Evolutionary conservation across 2,888 invertebrate species (phyloP), one percentile per base, ranked within the genome.

Genomic region (Ceraclea dissimilis): DNA sequence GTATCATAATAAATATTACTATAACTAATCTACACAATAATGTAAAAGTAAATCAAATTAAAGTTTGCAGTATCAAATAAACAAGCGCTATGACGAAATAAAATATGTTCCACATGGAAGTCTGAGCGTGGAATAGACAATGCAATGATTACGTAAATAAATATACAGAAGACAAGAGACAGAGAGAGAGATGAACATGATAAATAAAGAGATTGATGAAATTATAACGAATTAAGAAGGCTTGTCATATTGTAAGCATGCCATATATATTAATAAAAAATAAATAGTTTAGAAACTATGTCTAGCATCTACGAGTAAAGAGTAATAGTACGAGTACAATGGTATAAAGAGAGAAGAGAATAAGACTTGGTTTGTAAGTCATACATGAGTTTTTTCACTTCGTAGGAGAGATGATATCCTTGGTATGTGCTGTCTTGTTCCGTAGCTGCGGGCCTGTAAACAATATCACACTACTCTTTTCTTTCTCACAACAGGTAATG

Each of bases 351-450:
- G 52, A 55, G 57, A 44, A 58, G 39, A 39, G 16, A 39, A 13
- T 8, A 39, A 61, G 49, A 58, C 53, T 52, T 59, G 33, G 39
- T 54, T 56, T 54, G n/a, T 39, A 39, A 52, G 54, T 53, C 91
- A 87, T 94, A 96, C 96, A 96, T 95, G 87, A 96, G 92, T 85
- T 96, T 96, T 91, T 96, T 95, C 85, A 96, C 95, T 93, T 96
- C 95, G 86, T 96, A 96, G 85, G 95, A 94, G 82, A 96, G 92
- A 84, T 95, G 94, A 84, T 93, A 93, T 84, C 93, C 93, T 83
- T 93, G 91, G 84, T 93, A 93, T 83, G 90, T 88, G 79, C 88
- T 87, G 83, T 92, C 90, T 84, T 92, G 89, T 73, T 85, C 86
- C 68, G 71, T 69, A 73, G 78, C 80, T 75, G 84, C 82, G 79